phyloP scores from a whole-genome alignment of 2,113 vertebrate genomes.

The Aspidoscelis tigris region DNA sequence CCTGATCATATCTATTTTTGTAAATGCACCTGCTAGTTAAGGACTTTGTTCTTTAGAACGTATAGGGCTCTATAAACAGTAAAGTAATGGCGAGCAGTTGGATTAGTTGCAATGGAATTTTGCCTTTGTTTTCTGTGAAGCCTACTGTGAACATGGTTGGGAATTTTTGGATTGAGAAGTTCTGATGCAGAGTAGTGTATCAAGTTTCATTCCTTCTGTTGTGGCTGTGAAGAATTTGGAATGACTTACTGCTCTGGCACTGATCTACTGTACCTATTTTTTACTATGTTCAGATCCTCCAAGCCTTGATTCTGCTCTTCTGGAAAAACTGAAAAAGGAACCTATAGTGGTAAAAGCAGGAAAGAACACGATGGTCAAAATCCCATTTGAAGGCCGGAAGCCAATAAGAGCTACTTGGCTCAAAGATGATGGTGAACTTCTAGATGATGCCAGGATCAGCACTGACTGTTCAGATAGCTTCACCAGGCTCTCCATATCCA shows the following conservation, averaged over 20 bases:
- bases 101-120: not conserved
- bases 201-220: not conserved
- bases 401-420: constrained; percentile 85
- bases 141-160: not conserved
- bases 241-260: not conserved
- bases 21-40: not conserved
- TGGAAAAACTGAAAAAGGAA: constrained; percentile 75
- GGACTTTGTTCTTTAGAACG: not conserved
- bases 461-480: constrained; percentile 76
- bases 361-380: constrained; percentile 76
- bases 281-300: constrained; percentile 80
- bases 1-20: not conserved
- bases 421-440: constrained; percentile 80
- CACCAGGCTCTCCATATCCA: constrained; percentile 78
- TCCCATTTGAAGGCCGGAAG: constrained; percentile 81
- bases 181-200: not conserved
- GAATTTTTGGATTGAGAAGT: not conserved
- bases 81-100: not conserved
- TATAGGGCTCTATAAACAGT: not conserved
- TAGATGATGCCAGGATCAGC: constrained; percentile 67
- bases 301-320: constrained; percentile 77
- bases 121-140: not conserved
- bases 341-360: constrained; percentile 81
- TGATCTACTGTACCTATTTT: not conserved
- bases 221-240: not conserved